Evolutionary conservation across 2,888 invertebrate genomes (phyloP).

Genomic region (Tetramorium bicarinatum): DNA sequence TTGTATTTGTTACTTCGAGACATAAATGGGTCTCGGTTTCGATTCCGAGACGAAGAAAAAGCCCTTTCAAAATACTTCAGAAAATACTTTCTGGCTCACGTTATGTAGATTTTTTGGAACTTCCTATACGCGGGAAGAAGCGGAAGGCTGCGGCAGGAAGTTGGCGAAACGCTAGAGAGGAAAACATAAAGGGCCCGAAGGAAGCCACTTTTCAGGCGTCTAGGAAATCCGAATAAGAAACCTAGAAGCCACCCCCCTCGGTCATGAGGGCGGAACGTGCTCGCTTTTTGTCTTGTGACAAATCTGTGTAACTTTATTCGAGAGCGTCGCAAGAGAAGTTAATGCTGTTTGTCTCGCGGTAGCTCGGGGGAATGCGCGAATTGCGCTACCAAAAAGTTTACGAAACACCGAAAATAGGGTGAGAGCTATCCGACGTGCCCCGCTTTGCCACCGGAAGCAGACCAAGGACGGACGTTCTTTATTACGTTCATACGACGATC

Average conservation of each 20-base stretch:
- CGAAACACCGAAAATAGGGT: constrained; percentile 43
- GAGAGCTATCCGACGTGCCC: constrained; percentile 28
- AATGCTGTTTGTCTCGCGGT: constrained; percentile 75
- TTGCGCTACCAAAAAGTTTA: constrained; percentile 44
- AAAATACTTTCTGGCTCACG: constrained; percentile 35
- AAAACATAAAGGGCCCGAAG: constrained; percentile 65
- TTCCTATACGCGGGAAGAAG: constrained; percentile 46
- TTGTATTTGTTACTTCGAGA: constrained; percentile 9
- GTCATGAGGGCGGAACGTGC: constrained; percentile 56
- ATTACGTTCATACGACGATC: background rate
- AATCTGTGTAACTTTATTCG: constrained; percentile 76
- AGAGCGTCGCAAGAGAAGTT: constrained; percentile 64
- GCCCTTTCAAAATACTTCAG: constrained; percentile 28
- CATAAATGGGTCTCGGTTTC: constrained; percentile 29
- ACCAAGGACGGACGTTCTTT: constrained; percentile 32
- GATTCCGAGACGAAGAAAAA: constrained; percentile 23
- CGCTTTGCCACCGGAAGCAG: constrained; percentile 30
- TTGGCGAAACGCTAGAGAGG: constrained; percentile 38
- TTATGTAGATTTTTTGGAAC: constrained; percentile 45
- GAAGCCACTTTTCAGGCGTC: constrained; percentile 66
- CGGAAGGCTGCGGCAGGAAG: constrained; percentile 45
- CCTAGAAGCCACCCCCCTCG: constrained; percentile 46
- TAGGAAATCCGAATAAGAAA: constrained; percentile 60
- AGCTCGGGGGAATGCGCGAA: constrained; percentile 50
- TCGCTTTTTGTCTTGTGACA: constrained; percentile 71